Conservation (phyloP, 2,797 vertebrate genomes). For the Benthosema pterotum region DNA sequence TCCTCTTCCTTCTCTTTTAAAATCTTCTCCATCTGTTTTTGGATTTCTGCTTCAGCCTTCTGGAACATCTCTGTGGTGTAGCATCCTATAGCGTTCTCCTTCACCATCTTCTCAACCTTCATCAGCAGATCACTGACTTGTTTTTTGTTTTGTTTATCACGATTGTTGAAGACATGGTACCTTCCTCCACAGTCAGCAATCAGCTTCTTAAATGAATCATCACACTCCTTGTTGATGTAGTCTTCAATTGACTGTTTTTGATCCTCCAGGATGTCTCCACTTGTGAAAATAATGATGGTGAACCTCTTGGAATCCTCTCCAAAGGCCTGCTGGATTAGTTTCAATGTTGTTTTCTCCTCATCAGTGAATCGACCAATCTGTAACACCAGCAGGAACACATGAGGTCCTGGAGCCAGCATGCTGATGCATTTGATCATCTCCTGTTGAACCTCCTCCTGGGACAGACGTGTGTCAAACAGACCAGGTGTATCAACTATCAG, state of each 20-base stretch:
- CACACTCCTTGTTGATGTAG: background rate
- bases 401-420: constrained; percentile 12
- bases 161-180: too few relatives aligned
- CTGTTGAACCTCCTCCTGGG: background rate
- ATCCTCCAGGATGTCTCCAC: background rate
- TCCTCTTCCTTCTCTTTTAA: too few relatives aligned
- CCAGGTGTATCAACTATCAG: constrained; percentile 25
- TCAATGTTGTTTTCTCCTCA: background rate
- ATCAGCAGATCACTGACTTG: too few relatives aligned
- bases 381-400: constrained; percentile 15
- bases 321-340: constrained; percentile 3
- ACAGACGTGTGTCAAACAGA: constrained; percentile 1
- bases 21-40: too few relatives aligned
- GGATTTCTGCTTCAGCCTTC: too few relatives aligned
- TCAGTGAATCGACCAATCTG: background rate
- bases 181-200: too few relatives aligned
- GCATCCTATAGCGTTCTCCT: too few relatives aligned
- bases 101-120: too few relatives aligned
- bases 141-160: too few relatives aligned
- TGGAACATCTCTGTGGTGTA: too few relatives aligned
- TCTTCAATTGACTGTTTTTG: background rate
- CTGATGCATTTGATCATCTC: constrained; percentile 14
- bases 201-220: too few relatives aligned
- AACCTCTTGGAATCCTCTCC: background rate
- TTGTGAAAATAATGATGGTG: constrained; percentile 9